These are phyloP conservation scores for Empidonax alnorum DNA, from an alignment of 2,113 vertebrate species.

Conservation along the genomic window DNA sequence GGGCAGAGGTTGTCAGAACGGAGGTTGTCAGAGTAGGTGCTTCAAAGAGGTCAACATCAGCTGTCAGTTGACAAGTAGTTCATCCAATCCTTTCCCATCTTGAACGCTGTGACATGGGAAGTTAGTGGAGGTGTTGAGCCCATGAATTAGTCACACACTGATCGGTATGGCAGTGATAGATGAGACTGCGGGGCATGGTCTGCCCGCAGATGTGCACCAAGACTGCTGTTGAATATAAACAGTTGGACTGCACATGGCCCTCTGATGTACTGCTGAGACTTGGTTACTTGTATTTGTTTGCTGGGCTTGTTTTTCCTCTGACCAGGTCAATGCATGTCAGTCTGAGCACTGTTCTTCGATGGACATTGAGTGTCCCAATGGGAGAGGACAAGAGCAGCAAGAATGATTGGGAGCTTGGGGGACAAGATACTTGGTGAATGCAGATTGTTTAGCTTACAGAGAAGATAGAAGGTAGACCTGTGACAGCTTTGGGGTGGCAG, in stretches of 20 bases:
- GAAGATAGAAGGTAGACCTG: neutral
- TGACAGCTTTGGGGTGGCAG: neutral
- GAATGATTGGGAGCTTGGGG: neutral
- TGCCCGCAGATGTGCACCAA: neutral
- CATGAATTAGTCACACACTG: neutral
- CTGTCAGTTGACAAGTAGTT: neutral
- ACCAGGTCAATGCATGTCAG: fast-evolving
- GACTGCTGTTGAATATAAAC: neutral
- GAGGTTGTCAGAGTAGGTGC: neutral
- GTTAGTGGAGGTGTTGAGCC: neutral
- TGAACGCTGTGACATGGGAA: fast-evolving
- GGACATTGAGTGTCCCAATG: fast-evolving
- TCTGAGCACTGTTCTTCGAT: neutral
- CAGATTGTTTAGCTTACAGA: neutral
- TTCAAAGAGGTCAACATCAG: neutral
- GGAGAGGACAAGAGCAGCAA: neutral
- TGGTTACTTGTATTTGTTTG: neutral
- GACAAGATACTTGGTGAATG: neutral
- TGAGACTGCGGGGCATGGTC: neutral
- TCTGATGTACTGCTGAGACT: neutral
- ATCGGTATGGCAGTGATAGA: neutral
- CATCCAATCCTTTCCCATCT: neutral
- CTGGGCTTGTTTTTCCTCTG: neutral
- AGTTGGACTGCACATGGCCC: neutral
- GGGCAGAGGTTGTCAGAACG: neutral